A percentile compares a stretch with the other conserved stretches of the same genome.
Conservation (phyloP, 2,888 invertebrate species). For the Steinernema scapterisci region DNA sequence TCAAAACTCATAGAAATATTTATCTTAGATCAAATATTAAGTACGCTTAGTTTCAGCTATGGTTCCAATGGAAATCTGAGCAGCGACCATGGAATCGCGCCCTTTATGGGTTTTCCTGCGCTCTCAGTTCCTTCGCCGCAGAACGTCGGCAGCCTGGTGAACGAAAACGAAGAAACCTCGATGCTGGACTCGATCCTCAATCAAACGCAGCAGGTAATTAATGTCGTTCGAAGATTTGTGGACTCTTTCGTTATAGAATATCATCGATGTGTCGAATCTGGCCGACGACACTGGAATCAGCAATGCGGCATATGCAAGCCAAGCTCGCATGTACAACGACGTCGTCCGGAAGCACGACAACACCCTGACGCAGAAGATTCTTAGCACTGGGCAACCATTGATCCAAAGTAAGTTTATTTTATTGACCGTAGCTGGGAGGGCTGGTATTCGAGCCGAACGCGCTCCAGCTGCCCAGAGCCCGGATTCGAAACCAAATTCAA, state of each 20-base stretch:
- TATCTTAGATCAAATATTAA: neutral
- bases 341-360: slow-evolving; percentile 12
- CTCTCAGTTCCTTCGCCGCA: neutral
- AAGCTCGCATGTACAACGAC: neutral
- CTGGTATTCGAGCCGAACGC: no score
- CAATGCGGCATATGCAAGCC: neutral
- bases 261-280: slow-evolving; percentile 2
- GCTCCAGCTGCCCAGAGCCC: no score
- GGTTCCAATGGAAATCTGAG: neutral
- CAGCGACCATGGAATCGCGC: slow-evolving; percentile 12
- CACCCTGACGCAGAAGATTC: neutral
- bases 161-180: neutral
- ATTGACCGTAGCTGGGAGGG: no score
- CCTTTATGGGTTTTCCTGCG: slow-evolving; percentile 4
- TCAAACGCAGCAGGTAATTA: neutral
- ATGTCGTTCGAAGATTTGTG: neutral
- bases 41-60: neutral
- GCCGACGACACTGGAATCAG: slow-evolving; percentile 8
- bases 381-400: neutral
- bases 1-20: neutral
- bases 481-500: no score
- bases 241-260: neutral
- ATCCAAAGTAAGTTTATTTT: neutral
- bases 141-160: neutral
- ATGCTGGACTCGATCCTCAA: slow-evolving; percentile 12